Evolutionary conservation across 2,113 vertebrate genomes (phyloP), one percentile per base, ranked within the genome.

Genomic region (Silurus glanis): DNA sequence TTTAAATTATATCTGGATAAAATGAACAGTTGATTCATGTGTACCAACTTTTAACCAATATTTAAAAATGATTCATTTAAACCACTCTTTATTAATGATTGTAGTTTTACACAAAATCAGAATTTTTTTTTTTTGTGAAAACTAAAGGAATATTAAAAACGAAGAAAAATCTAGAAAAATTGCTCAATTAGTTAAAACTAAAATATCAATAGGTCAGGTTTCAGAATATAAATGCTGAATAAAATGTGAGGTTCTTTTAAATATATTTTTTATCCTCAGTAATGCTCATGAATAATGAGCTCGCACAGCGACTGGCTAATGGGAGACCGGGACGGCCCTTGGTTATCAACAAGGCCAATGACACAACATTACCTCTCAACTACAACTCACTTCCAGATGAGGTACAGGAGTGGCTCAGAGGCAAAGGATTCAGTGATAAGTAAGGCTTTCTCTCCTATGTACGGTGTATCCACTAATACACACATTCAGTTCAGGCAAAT

Each of bases 341-440:
- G 14, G 81, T 88, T 75, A 87, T 90, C 13, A 89, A 92, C 6
- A 92, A 88, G 64, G 69, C 92, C 16, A 64, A 88, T 0, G 93
- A 94, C 21, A 93, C 90, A 3, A 81, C 92, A 0, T 66, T 83
- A 6, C 92, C 92, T 4, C 89, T 92, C 87, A 92, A 92, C 91
- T 93, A 90, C 85, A 90, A 93, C 71, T 97, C 95, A 5, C 62
- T 85, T 19, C 13, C 90, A 4, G 23, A 85, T 23, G 95, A 96
- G 79, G 96, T 97, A 88, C 85, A 85, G 67, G 91, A 92, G 67
- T 97, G 97, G 97, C 94, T 97, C 67, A 89, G 81, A 45, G 87
- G 90, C 75, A 97, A 97, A 83, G 95, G 95, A 82, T 97, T 97
- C 84, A 93, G 82, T 71, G 78, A 93, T 55, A 17, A 79, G 95